Percentiles rank a stretch among this genome's conserved stretches.
phyloP scores from a whole-genome alignment of 2,888 invertebrate species.

The Pherbina coryleti region DNA sequence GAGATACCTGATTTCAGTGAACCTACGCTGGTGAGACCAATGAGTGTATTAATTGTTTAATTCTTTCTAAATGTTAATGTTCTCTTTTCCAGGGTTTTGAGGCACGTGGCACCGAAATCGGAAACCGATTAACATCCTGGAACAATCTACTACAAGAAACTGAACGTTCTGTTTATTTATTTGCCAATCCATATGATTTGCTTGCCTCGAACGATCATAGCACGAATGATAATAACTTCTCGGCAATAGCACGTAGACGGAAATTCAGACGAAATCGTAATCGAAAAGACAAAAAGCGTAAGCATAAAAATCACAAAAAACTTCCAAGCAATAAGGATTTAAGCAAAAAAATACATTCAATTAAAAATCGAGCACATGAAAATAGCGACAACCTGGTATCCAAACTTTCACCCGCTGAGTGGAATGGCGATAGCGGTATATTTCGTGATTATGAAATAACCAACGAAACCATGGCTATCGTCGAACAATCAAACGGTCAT shows the following conservation, averaged over 20 bases:
- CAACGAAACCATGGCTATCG: constrained; percentile 54
- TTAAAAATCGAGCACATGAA: constrained; percentile 43
- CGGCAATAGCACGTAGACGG: constrained; percentile 61
- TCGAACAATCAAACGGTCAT: constrained; percentile 59
- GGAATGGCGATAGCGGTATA: constrained; percentile 64
- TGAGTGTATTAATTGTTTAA: constrained; percentile 17
- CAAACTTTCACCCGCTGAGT: constrained; percentile 49
- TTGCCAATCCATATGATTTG: constrained; percentile 80
- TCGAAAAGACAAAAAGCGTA: constrained; percentile 59
- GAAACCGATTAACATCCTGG: constrained; percentile 86
- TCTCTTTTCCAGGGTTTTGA: constrained; percentile 82
- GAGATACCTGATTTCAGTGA: constrained; percentile 86
- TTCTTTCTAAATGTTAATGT: not conserved
- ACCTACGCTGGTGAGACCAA: constrained; percentile 79
- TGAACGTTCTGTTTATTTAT: constrained; percentile 77
- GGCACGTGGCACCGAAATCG: constrained; percentile 87
- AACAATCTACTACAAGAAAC: constrained; percentile 84
- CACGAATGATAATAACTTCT: constrained; percentile 34
- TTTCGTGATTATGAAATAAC: constrained; percentile 63
- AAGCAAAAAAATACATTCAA: constrained; percentile 41
- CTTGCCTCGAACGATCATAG: constrained; percentile 50
- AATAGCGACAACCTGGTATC: constrained; percentile 22
- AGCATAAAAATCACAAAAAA: constrained; percentile 49
- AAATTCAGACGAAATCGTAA: constrained; percentile 61
- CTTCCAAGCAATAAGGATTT: constrained; percentile 41